A percentile compares a stretch with the other conserved stretches of the same genome.
Evolutionary conservation across 2,797 vertebrate species (phyloP).

Genomic region (Amblyopsis hoosieri): DNA sequence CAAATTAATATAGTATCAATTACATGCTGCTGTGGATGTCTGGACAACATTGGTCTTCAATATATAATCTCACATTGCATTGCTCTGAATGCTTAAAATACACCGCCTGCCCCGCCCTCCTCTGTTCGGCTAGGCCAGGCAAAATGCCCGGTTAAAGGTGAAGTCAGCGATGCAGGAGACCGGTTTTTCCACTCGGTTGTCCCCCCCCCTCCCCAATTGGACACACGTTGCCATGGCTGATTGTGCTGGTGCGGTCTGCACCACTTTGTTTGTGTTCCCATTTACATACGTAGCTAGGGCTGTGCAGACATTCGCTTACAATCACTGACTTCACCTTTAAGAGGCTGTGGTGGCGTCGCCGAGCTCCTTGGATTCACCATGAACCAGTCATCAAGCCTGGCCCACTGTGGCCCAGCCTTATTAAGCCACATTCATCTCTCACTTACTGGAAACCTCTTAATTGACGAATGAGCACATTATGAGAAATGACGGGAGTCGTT

Average conservation of each 20-base stretch:
- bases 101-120: conserved; percentile 15
- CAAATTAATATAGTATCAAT: conserved; percentile 25
- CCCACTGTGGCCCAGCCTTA: conserved; percentile 66
- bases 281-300: too few relatives aligned
- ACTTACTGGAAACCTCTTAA: conserved; percentile 84
- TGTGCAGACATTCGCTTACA: too few relatives aligned
- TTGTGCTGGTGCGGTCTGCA: too few relatives aligned
- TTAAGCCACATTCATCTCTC: conserved; percentile 77
- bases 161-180: too few relatives aligned
- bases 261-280: too few relatives aligned
- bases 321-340: not conserved
- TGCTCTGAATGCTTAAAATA: conserved; percentile 14
- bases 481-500: conserved; percentile 86
- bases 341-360: conserved; percentile 4
- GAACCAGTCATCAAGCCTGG: conserved; percentile 56
- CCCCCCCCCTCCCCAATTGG: too few relatives aligned
- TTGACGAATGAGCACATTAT: conserved; percentile 91
- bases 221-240: too few relatives aligned
- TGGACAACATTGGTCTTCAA: not conserved
- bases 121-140: conserved; percentile 32
- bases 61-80: conserved; percentile 1
- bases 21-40: conserved; percentile 18
- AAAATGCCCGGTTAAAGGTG: not conserved
- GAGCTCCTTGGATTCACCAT: conserved; percentile 32
- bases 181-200: too few relatives aligned